Conservation (phyloP, 2,113 vertebrate genomes). For the Tupaia chinensis region DNA sequence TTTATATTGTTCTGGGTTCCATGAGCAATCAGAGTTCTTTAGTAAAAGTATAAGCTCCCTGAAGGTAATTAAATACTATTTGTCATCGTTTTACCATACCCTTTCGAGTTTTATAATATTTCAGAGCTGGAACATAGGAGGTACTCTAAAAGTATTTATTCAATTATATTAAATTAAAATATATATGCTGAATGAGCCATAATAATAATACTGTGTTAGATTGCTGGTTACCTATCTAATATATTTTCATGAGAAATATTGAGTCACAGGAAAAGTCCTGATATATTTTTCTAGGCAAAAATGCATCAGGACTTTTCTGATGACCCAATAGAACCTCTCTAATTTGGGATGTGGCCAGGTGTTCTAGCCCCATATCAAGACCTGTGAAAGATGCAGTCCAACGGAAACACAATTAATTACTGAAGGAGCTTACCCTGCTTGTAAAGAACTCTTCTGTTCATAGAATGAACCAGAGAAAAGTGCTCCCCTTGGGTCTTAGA, state of each 20-base stretch:
- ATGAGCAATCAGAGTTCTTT: background rate
- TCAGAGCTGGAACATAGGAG: background rate
- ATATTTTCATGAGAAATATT: background rate
- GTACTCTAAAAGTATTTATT: background rate
- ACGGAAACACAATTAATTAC: background rate
- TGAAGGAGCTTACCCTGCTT: background rate
- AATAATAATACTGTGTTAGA: background rate
- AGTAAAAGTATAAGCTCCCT: background rate
- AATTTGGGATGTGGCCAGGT: background rate
- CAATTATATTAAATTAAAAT: background rate
- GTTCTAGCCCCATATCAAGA: background rate
- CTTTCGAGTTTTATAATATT: background rate
- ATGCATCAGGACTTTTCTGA: no score
- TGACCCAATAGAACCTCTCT: background rate
- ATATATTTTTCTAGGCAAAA: no score
- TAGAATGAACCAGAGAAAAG: background rate
- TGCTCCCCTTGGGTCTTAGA: background rate
- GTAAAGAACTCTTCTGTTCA: background rate
- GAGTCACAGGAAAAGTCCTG: no score
- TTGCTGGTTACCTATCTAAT: background rate
- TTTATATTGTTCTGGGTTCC: background rate
- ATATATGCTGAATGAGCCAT: background rate
- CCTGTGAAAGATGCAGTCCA: background rate
- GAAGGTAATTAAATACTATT: background rate
- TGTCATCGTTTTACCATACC: background rate